Evolutionary conservation across 2,797 vertebrate genomes (phyloP), one percentile per base, ranked within the genome.

Genomic region (Neoniphon sammara): DNA sequence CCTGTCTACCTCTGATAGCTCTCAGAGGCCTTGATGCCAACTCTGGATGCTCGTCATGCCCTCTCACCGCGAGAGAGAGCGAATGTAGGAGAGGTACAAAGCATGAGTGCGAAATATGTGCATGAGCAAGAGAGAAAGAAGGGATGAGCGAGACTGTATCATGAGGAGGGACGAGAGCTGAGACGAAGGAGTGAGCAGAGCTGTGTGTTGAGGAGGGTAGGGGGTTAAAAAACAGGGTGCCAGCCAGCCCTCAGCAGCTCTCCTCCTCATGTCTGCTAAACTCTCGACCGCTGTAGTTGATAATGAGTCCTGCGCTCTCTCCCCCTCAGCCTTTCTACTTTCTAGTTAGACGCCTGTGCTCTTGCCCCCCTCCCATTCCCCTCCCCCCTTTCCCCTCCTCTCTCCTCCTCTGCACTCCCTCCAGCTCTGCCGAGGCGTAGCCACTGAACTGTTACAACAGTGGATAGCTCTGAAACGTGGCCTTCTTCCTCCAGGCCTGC

Each of bases 291-390:
- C 73, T 85, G 70, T 77, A 76, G 85, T 74, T 87, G 86, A 83
- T 89, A 86, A 86, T 86, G 86, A 88, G 25, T 83, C 50, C 76
- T 71, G 66, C 67, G 15, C 66, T 88, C 90, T 90, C 85, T 87
- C 81, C 77, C 65, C 54, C 73, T 85, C 88, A 90, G 88, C 86
- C 70, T 70, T 76, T 44, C 46, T 57, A 47, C 84, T 83, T 80
- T 66, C 74, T 68, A 65, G 73, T 65, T 70, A 66, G 50, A 31
- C 21, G 61, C 69, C 55, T 50, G 21, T 39, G 46, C 75, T 63
- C 70, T 77, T 54, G 10, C 56, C 31, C 52, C 10, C 25, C 0
- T 60, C 50, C 31, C 54, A 31, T 14, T n/a, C 18, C 15, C 21
- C 27, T 9, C 3, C 18, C 3, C 39, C 1, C 49, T 18, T 70